These are phyloP conservation scores for Elysia crispata DNA, from an alignment of 2,888 invertebrate species.

Conservation along the genomic window DNA sequence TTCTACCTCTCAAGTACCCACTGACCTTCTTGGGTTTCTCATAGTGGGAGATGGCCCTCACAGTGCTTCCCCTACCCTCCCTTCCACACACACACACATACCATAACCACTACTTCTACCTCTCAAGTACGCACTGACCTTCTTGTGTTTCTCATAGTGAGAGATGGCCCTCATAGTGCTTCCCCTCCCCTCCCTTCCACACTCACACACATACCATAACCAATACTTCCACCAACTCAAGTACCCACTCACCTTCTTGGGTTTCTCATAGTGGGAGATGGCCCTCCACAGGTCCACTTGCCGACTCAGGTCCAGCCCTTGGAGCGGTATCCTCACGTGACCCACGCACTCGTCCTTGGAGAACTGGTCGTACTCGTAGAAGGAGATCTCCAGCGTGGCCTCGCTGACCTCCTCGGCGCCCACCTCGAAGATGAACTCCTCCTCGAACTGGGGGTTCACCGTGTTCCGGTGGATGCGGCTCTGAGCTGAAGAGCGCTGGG, in stretches of 20 bases:
- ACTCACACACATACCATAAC: background rate
- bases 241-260: slow-evolving; percentile 48
- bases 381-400: slow-evolving; percentile 82
- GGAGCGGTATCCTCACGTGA: slow-evolving; percentile 81
- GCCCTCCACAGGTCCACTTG: slow-evolving; percentile 82
- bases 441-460: slow-evolving; percentile 84
- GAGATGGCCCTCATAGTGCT: background rate
- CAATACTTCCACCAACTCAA: background rate
- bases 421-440: slow-evolving; percentile 84
- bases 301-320: slow-evolving; percentile 81
- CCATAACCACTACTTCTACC: background rate
- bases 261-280: slow-evolving; percentile 70
- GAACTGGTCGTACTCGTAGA: slow-evolving; percentile 84
- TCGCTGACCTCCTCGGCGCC: slow-evolving; percentile 77
- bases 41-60: background rate
- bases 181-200: background rate
- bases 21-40: background rate
- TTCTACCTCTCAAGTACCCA: background rate
- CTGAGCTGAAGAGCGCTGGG: slow-evolving; percentile 63
- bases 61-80: background rate
- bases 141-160: background rate
- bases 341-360: slow-evolving; percentile 83
- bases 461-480: slow-evolving; percentile 82
- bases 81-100: background rate
- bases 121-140: background rate